Conservation (phyloP, 2,113 vertebrate species). For the Chitala chitala region DNA sequence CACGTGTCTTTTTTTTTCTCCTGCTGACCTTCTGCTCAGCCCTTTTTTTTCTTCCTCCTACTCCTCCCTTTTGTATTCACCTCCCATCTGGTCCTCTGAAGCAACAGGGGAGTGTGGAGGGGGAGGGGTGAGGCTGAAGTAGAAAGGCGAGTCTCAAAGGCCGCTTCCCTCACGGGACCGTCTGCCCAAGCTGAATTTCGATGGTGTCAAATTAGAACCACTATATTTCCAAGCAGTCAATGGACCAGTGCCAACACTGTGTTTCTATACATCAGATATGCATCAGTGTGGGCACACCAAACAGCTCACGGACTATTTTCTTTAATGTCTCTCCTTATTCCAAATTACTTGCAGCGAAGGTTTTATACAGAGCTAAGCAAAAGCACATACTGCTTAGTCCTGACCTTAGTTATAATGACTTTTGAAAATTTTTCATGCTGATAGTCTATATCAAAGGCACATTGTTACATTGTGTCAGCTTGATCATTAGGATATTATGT, state of each 20-base stretch:
- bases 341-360: no score
- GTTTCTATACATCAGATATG: not conserved
- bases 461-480: no score
- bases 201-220: conserved; percentile 25
- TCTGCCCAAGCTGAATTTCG: conserved; percentile 22
- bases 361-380: no score
- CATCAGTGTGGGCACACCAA: no score
- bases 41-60: conserved; percentile 19
- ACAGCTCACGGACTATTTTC: not conserved
- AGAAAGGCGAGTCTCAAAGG: not conserved
- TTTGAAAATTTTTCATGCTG: no score
- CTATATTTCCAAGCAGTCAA: conserved; percentile 2
- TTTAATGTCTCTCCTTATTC: no score
- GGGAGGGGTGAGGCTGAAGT: not conserved
- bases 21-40: conserved; percentile 10
- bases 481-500: no score
- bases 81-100: conserved; percentile 29
- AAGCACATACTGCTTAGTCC: no score
- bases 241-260: not conserved
- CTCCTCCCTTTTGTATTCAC: conserved; percentile 35
- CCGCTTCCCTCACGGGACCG: not conserved
- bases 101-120: not conserved
- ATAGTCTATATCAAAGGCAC: no score
- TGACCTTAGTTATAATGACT: no score
- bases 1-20: conserved; percentile 27